Evolutionary conservation across 2,888 invertebrate species (phyloP), one percentile per base, ranked within the genome.

Genomic region (Athripsodes cinereus): DNA sequence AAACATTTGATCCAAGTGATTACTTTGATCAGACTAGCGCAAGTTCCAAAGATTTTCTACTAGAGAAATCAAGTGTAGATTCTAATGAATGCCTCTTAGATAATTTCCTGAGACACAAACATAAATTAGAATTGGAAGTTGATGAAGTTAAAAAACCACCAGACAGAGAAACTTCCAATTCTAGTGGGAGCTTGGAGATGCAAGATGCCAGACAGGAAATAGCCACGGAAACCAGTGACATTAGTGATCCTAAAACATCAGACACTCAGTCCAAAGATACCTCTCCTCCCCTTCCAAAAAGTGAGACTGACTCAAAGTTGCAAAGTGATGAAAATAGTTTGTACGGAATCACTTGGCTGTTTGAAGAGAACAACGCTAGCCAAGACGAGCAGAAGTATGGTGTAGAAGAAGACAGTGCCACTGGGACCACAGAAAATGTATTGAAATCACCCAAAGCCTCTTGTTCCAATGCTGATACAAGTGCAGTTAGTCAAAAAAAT

Each of bases 11-110:
- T 52, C 62, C 64, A 35, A 63, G 57, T 48, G 76, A 77, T 66
- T 76, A 81, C 64, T 82, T 82, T 62, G 86, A 86, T 67, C 81
- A 83, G 68, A 79, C 82, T 46, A 86, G 85, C 68, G 85, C 85
- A 22, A 85, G 84, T 67, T 87, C 87, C 13, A 87, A 87, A 73
- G 87, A 87, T 71, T 81, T 84, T 65, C 73, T 86, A 13, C 75
- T 87, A 73, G 84, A 81, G 66, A 79, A 79, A 70, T 76, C 78
- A 62, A 75, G 79, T 65, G 72, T 75, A 66, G 78, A 76, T 68
- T 79, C 81, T 6, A 80, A 76, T 66, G 81, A 80, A 52, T 77
- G 67, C 54, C 64, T 67, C 2, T 60, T 67, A 13, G 67, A 69
- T 68, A 68, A 71, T 66, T 54, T 79, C 69, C 62, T 78, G 70